Evolutionary conservation across 2,113 vertebrate species (phyloP).

Genomic region (Probosciger aterrimus): DNA sequence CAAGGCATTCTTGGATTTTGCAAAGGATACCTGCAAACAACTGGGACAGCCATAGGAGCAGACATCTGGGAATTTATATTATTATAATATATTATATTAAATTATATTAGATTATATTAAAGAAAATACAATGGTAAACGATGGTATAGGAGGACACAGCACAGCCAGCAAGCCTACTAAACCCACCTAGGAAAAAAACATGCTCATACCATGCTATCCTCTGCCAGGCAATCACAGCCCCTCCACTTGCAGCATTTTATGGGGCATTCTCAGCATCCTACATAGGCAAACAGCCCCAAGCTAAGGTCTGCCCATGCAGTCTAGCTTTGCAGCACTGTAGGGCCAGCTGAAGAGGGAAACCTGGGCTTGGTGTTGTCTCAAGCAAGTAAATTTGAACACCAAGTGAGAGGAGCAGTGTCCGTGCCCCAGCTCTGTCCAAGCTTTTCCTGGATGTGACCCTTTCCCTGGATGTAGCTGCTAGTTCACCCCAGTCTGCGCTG

Average conservation of each 20-base stretch:
- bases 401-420: neutral
- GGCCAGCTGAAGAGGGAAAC: neutral
- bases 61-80: neutral
- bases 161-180: neutral
- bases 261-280: neutral
- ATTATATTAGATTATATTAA: neutral
- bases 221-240: neutral
- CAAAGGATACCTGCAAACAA: neutral
- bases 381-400: neutral
- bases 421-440: rapidly evolving
- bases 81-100: too few relatives aligned
- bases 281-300: rapidly evolving
- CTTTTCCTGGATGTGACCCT: neutral
- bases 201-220: neutral
- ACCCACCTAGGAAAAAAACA: neutral
- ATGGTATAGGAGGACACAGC: neutral
- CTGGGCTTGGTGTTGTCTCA: neutral
- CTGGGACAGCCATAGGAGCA: neutral
- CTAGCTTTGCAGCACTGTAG: neutral
- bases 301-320: neutral
- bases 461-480: neutral
- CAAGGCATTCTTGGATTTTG: neutral
- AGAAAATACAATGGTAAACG: neutral
- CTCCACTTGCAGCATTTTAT: neutral
- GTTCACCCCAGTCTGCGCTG: too few relatives aligned